Base-by-base conservation (phyloP, 2,888 invertebrate genomes). In the Eupithecia centaureata region DNA sequence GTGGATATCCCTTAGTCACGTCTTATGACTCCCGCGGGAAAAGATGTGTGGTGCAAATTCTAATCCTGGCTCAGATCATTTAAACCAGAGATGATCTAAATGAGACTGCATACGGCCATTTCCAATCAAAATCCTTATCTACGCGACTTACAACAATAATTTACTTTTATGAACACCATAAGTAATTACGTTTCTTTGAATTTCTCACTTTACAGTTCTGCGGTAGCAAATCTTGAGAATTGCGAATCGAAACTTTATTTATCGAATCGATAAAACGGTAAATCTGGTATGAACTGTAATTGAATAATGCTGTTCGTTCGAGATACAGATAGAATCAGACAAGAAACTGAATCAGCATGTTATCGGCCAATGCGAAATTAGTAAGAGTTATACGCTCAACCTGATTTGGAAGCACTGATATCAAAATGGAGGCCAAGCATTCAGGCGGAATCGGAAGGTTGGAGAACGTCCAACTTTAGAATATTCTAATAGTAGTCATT, bases 221-320 rank as follows among this genome's bases (percentile, higher is more conserved):
- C 47, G 10, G 42, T 42, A 18, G n/a, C 42, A 42, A 1, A 42
- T 18, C 18, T 42, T 18, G 0, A 8, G 47, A 28, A 70, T 76
- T 73, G 64, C 73, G 73, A 72, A 73, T 71, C 71, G 47, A 22
- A 47, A 67, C 10, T 10, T 68, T 67, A 73, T 73, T 76, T 76
- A 73, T 73, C 61, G 67, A 54, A 63, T 63, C 69, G 73, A 74
- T 72, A 72, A 65, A 70, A 69, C 66, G 66, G 69, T 73, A 75
- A 70, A 73, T 70, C 57, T 57, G 63, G 38, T 70, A 67, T 70
- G 70, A 72, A 66, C 67, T 65, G 72, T 76, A 76, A 76, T 76
- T 76, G 73, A 74, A 74, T 76, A 69, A 74, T 73, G 70, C 67
- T 73, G 74, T 73, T 69, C 66, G 27, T 63, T 65, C 63, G 57